Base-by-base conservation (phyloP, 2,888 invertebrate species). In the Ypsolopha scabrella region DNA sequence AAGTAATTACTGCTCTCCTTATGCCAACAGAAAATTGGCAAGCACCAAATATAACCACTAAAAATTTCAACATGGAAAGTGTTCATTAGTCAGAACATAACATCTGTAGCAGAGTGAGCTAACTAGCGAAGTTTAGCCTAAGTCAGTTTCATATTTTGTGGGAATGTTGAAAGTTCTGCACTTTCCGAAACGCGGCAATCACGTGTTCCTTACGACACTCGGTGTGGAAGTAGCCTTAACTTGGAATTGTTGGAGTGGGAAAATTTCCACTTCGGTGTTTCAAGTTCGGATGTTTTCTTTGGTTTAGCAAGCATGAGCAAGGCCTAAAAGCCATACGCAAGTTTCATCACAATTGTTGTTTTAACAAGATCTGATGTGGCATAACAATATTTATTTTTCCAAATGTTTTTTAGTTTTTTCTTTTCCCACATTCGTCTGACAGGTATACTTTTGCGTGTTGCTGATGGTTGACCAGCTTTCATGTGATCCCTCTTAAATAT, bases 91-190 rank as follows among this genome's bases (percentile, higher is more conserved):
- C 8, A 24, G 13, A 13, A 7, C 24, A 24, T 43, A 43, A 13
- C 14, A 10, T 33, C 45, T 37, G 35, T 36, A 9, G 8, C 13
- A 36, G 37, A 47, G 47, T 47, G n/a, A 7, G 6, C 13, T 7
- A 47, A 37, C 47, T 47, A 9, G 43, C 47, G 13, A 9, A 47
- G 47, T 47, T 47, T 13, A 13, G 47, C 37, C 7, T 13, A 33
- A 36, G 37, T 14, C 47, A 47, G 47, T 47, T 47, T 47, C 47
- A 47, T 47, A 47, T 47, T 47, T 47, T 13, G 37, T 13, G 8
- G 14, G 36, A 37, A 47, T 47, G 47, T 13, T 36, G 37, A 8
- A 47, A 47, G 47, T 47, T 47, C 13, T 8, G 45, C 45, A 43
- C 43, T 43, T 14, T 43, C 14, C 13, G 43, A 14, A 43, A 14